phyloP scores from a whole-genome alignment of 2,113 vertebrate species.

The Protomyctophum bolini region DNA sequence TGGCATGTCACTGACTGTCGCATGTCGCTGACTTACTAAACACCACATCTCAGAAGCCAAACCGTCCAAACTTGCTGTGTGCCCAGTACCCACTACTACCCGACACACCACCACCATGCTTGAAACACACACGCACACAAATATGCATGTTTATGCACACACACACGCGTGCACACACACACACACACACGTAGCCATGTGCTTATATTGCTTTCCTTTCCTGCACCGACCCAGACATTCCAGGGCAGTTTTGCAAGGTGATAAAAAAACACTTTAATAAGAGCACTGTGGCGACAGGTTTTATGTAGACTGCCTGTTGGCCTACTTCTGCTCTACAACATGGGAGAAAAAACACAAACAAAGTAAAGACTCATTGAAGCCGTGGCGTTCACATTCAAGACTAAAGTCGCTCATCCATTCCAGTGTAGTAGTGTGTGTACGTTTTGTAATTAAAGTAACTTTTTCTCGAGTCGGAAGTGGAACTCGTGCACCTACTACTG shows the following conservation, averaged over 20 bases:
- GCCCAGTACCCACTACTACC: too few species aligned
- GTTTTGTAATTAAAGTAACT: too few species aligned
- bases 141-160: background rate
- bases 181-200: constrained; percentile 20
- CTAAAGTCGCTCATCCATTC: too few species aligned
- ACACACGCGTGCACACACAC: background rate
- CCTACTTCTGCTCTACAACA: constrained; percentile 19
- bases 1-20: too few species aligned
- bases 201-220: constrained; percentile 24
- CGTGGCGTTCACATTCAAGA: too few species aligned
- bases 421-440: too few species aligned
- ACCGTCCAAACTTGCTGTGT: too few species aligned
- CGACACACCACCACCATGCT: too few species aligned
- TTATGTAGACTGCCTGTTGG: constrained; percentile 13
- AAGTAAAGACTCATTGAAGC: background rate
- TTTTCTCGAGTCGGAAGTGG: too few species aligned
- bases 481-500: too few species aligned
- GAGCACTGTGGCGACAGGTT: constrained; percentile 47
- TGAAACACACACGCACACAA: background rate
- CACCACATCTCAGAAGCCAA: too few species aligned
- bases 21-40: too few species aligned
- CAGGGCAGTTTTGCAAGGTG: constrained; percentile 54
- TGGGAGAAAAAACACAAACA: background rate
- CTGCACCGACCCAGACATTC: constrained; percentile 43
- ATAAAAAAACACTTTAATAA: constrained; percentile 52